Evolutionary conservation across 2,888 invertebrate genomes (phyloP), one percentile per base, ranked within the genome.

Genomic region (Hirtodrosophila histrioides): DNA sequence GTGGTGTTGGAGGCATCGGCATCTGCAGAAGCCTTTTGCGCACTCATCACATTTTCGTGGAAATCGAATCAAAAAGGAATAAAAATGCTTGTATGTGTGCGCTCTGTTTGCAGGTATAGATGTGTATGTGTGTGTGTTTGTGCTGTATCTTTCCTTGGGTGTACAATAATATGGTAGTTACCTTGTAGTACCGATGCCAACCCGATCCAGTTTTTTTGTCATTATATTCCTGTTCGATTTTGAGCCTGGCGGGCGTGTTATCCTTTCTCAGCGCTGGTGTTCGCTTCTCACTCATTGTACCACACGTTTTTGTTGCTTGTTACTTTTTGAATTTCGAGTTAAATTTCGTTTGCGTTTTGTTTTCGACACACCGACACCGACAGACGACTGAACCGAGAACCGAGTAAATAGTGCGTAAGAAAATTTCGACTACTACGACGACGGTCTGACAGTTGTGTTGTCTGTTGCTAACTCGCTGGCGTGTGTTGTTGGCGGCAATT

Each of bases 21-120:
- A 87, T 75, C 80, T 83, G 78, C 74, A 82, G 80, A 78, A 86
- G 86, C 88, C 88, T 88, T 85, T 79, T 84, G 87, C 88, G 86
- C 82, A 90, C 84, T 89, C 89, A 90, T 89, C 82, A 80, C 76
- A 80, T 88, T 90, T 89, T 89, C 90, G 86, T 89, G 88, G 90
- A 89, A 90, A 88, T 89, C 73, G 79, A 70, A 82, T 78, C 73
- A 70, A 76, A 78, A 89, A 89, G 86, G 83, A 79, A 78, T 78
- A 83, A 75, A 76, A 68, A 54, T 50, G 63, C 39, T 65, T 61
- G 54, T 66, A 51, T 63, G 55, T 54, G 58, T 49, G 53, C 37
- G 1, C 29, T 53, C 40, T 44, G 40, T n/a, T 9, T 45, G 53
- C 39, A 40, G 23, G 37, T 46, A 17, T 44, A 24, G 39, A 39